These are phyloP conservation scores for Pseudomyrmex concolor DNA, from an alignment of 1,140 invertebrate genomes.

Conservation along the genomic window DNA sequence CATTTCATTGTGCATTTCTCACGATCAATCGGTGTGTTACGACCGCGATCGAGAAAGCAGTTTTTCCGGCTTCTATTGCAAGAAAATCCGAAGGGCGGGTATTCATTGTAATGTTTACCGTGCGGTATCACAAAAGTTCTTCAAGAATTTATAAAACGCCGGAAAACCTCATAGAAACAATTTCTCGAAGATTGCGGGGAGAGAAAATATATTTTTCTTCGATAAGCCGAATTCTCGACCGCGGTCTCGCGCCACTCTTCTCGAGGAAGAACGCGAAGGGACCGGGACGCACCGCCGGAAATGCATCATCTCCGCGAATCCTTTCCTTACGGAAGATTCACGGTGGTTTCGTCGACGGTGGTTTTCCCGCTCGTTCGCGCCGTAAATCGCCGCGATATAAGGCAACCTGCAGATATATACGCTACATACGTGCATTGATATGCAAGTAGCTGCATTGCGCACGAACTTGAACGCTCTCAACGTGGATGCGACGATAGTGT, in stretches of 20 bases:
- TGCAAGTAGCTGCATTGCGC: constrained; percentile 41
- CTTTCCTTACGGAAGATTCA: constrained; percentile 43
- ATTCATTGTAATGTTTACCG: constrained; percentile 32
- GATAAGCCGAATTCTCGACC: constrained; percentile 28
- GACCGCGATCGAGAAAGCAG: constrained; percentile 44
- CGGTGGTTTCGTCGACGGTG: constrained; percentile 37
- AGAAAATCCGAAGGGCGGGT: neutral
- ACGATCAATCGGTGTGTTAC: constrained; percentile 49
- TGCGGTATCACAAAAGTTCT: neutral
- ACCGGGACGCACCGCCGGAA: constrained; percentile 24
- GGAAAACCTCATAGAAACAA: constrained; percentile 36
- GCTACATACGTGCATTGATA: constrained; percentile 30
- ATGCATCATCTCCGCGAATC: constrained; percentile 45
- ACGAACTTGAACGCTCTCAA: neutral
- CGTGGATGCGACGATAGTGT: neutral
- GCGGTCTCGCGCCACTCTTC: constrained; percentile 9
- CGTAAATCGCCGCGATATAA: constrained; percentile 37
- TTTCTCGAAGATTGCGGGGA: constrained; percentile 36
- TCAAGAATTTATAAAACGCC: constrained; percentile 37
- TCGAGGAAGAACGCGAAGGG: constrained; percentile 15
- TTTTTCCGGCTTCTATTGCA: neutral
- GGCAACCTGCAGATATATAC: constrained; percentile 24
- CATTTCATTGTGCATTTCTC: constrained; percentile 55
- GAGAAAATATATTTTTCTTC: neutral
- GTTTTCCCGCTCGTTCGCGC: constrained; percentile 17